Conservation (phyloP, 2,797 vertebrate species). For the Malurus leucopterus region DNA sequence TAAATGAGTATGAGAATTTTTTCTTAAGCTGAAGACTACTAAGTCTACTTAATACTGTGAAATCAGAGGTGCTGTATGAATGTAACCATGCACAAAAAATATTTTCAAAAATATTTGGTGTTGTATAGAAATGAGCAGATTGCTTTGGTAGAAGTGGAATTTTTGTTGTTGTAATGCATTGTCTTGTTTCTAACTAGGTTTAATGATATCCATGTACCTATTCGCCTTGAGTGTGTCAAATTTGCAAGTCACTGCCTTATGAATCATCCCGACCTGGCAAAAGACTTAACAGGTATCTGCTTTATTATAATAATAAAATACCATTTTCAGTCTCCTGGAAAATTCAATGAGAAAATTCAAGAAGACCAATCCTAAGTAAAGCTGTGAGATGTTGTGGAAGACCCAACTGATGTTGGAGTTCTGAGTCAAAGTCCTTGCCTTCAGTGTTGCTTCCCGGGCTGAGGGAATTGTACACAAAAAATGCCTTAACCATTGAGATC, state of each 20-base stretch:
- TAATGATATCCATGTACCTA: slow-evolving; percentile 97
- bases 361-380: not conserved
- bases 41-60: not conserved
- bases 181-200: slow-evolving; percentile 77
- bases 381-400: not conserved
- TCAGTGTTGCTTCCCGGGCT: not conserved
- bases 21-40: not conserved
- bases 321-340: not conserved
- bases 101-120: not conserved
- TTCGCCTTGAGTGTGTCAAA: slow-evolving; percentile 96
- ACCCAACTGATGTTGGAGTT: not conserved
- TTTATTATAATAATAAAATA: not conserved
- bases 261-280: slow-evolving; percentile 97
- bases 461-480: not conserved
- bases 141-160: not conserved
- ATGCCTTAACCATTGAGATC: not conserved
- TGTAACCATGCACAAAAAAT: not conserved
- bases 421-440: not conserved
- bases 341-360: not conserved
- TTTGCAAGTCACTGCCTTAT: slow-evolving; percentile 97
- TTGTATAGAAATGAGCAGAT: not conserved
- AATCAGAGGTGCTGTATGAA: not conserved
- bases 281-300: slow-evolving; percentile 93
- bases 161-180: slow-evolving; percentile 12
- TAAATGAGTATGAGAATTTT: not conserved